Evolutionary conservation across 2,797 vertebrate species (phyloP).

Genomic region (Perodicticus potto): DNA sequence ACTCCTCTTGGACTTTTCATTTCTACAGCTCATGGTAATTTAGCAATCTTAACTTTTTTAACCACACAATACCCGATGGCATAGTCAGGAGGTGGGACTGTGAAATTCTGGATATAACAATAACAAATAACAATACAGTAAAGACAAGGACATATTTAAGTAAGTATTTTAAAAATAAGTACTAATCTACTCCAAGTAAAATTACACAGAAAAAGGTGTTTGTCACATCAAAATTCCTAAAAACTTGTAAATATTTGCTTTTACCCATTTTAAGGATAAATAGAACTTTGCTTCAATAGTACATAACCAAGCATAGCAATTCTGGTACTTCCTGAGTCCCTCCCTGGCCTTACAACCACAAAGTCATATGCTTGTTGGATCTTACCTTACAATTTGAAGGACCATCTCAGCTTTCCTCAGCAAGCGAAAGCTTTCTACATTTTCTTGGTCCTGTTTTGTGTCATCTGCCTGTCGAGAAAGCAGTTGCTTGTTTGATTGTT

Average conservation of each 20-base stretch:
- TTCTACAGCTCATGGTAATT: conserved; percentile 30
- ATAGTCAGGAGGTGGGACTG: not conserved
- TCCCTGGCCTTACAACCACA: conserved; percentile 74
- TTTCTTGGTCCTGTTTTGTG: conserved; percentile 88
- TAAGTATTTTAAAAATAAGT: not conserved
- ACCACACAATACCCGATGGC: not conserved
- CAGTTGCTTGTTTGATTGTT: conserved; percentile 90
- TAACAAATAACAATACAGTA: not conserved
- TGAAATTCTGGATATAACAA: conserved; percentile 53
- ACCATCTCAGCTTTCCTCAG: conserved; percentile 80
- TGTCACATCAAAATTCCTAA: conserved; percentile 41
- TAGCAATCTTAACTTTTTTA: conserved; percentile 59
- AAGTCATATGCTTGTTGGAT: conserved; percentile 62
- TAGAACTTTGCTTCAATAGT: conserved; percentile 24
- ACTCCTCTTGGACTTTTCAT: conserved; percentile 44
- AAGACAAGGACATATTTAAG: conserved; percentile 42
- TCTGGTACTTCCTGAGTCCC: conserved; percentile 43
- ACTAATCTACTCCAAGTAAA: conserved; percentile 30
- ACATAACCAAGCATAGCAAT: conserved; percentile 20
- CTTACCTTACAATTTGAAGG: conserved; percentile 79
- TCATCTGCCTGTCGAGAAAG: conserved; percentile 90
- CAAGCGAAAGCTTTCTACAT: conserved; percentile 72
- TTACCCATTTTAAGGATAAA: conserved; percentile 35
- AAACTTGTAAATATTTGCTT: conserved; percentile 14
- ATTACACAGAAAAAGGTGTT: not conserved